Conservation (phyloP, 2,888 invertebrate genomes). For the Machimus rusticus region DNA sequence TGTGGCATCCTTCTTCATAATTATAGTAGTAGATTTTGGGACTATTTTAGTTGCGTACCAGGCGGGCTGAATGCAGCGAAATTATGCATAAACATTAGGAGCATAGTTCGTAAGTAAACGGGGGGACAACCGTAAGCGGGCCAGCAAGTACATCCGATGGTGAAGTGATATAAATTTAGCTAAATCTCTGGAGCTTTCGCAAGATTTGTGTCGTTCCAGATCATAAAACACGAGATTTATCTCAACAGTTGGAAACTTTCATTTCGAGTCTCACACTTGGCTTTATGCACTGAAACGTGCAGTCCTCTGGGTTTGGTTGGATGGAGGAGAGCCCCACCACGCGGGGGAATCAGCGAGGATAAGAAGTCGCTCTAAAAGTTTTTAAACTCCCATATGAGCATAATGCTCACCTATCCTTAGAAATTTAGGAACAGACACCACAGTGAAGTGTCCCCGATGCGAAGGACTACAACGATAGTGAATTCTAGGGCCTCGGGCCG, state of each 20-base stretch:
- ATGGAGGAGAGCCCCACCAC: not conserved
- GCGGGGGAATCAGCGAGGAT: not conserved
- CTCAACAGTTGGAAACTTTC: constrained; percentile 46
- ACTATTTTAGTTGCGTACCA: not conserved
- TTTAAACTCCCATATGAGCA: constrained; percentile 13
- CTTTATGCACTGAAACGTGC: constrained; percentile 45
- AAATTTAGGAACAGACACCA: constrained; percentile 5
- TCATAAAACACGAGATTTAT: constrained; percentile 49
- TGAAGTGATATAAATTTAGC: constrained; percentile 43
- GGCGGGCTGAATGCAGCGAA: not conserved
- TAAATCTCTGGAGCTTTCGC: constrained; percentile 43
- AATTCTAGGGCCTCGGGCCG: not conserved
- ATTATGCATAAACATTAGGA: not conserved
- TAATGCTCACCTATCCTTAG: constrained; percentile 16
- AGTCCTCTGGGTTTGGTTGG: not conserved
- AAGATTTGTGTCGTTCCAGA: constrained; percentile 50
- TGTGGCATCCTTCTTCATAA: not conserved
- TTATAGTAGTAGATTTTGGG: not conserved
- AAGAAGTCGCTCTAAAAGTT: constrained; percentile 18
- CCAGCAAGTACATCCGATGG: constrained; percentile 26
- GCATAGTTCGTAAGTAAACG: not conserved
- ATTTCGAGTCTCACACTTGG: constrained; percentile 45
- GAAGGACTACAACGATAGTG: not conserved
- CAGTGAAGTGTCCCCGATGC: not conserved
- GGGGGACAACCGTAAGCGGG: not conserved